These are phyloP conservation scores for Gymnocheta viridis DNA, from an alignment of 2,888 invertebrate species.

Conservation along the genomic window DNA sequence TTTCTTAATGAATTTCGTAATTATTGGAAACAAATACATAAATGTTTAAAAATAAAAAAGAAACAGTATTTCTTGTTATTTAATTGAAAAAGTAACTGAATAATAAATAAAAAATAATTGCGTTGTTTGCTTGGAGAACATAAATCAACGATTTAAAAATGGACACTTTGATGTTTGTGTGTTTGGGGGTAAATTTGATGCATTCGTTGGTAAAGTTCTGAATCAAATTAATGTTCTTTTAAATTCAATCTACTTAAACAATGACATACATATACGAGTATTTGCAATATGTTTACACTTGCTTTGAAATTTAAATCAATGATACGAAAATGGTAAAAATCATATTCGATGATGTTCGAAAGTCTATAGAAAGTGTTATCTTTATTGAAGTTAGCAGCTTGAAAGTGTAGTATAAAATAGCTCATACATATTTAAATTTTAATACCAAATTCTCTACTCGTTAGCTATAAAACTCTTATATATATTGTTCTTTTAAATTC, in stretches of 20 bases:
- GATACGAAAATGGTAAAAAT: too few species aligned
- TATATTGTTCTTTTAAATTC: too few species aligned
- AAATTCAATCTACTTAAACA: conserved; percentile 24
- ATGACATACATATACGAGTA: not conserved
- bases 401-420: too few species aligned
- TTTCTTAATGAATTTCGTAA: not conserved
- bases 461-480: too few species aligned
- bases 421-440: too few species aligned
- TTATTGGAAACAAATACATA: not conserved
- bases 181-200: not conserved
- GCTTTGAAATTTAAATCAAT: not conserved
- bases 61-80: not conserved
- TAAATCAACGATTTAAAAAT: conserved; percentile 60
- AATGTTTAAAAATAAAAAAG: not conserved
- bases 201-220: conserved; percentile 45
- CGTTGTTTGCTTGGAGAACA: conserved; percentile 30
- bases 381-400: too few species aligned
- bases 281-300: conserved; percentile 19
- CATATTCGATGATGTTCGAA: too few species aligned
- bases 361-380: too few species aligned
- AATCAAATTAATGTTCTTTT: conserved; percentile 56
- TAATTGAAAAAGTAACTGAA: conserved; percentile 6
- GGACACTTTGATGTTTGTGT: not conserved
- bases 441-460: too few species aligned
- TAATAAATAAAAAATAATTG: conserved; percentile 20